phyloP scores from a whole-genome alignment of 2,113 vertebrate species.

The Gambusia holbrooki region DNA sequence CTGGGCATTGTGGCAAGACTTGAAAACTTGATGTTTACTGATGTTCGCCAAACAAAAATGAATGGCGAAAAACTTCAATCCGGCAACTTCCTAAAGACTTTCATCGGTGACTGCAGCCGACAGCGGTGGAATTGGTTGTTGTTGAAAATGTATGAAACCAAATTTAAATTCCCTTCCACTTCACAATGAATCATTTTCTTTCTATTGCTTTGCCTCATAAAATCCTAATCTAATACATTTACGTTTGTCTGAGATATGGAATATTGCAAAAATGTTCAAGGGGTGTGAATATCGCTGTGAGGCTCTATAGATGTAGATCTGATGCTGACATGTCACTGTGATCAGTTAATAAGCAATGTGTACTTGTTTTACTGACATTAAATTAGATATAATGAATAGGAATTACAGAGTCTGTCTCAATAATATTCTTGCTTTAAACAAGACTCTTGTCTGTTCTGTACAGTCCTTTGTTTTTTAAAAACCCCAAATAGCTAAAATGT shows the following conservation, averaged over 20 bases:
- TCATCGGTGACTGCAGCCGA: no score
- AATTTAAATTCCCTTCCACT: background rate
- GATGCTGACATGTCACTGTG: background rate
- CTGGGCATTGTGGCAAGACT: no score
- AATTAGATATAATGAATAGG: no score
- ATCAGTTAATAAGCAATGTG: background rate
- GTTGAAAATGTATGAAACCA: no score
- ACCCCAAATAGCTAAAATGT: constrained; percentile 25
- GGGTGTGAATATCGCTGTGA: background rate
- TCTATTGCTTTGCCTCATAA: background rate
- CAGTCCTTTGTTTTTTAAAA: background rate
- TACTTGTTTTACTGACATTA: no score
- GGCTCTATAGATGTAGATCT: background rate
- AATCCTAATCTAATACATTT: background rate
- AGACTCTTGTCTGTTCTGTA: background rate
- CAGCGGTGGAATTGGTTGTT: no score
- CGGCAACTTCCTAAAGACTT: no score
- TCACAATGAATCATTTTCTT: background rate
- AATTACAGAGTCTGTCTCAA: background rate
- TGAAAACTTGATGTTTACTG: no score
- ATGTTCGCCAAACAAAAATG: no score
- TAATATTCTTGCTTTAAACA: background rate
- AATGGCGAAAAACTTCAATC: no score
- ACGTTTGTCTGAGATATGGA: background rate
- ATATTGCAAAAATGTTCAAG: background rate